Evolutionary conservation across 1,140 invertebrate species (phyloP), one percentile per base, ranked within the genome.

Genomic region (Drosophila murphyi): DNA sequence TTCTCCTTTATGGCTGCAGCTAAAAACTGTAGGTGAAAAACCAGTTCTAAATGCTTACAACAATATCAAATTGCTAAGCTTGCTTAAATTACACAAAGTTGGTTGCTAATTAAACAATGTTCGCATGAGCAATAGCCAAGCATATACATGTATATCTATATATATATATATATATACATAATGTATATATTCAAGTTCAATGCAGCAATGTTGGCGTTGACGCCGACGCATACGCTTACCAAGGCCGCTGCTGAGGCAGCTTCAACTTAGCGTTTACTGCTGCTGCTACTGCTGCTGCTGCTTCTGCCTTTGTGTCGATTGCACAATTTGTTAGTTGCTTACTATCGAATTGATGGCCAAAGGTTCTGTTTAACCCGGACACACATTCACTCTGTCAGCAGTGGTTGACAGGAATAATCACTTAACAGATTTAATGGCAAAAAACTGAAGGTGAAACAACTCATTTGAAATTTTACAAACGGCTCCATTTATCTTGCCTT

Each of bases 171-270:
- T 39, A 41, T 45, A 41, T 37, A 32, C 50, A 2, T 50, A 4
- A 4, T 50, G 3, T 31, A 20, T 20, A 34, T 52, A 10, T 35
- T n/a, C 74, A 85, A 85, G 82, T 86, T 85, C 72, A 83, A 83
- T 76, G 76, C 80, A 80, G 63, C 50, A 32, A 61, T 31, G 57
- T 12, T 35, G 56, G 45, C 39, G 39, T 29, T 5, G 34, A 10
- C 32, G 63, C 8, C 45, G 63, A 10, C 47, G 48, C 20, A 4
- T 48, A 31, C 37, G 47, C 37, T 51, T 32, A 8, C 41, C 62
- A 59, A 65, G 62, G 70, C 47, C 54, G 47, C 39, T 52, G 70
- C 70, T 72, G 62, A 72, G 70, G 35, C 39, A 72, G 70, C 62
- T 39, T 57, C 20, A 59, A 20, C 39, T 45, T 43, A 45, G 56